A percentile compares a stretch with the other conserved stretches of the same genome.
These are phyloP conservation scores for Rhincodon typus DNA, from an alignment of 2,797 vertebrate genomes.

Conservation along the genomic window DNA sequence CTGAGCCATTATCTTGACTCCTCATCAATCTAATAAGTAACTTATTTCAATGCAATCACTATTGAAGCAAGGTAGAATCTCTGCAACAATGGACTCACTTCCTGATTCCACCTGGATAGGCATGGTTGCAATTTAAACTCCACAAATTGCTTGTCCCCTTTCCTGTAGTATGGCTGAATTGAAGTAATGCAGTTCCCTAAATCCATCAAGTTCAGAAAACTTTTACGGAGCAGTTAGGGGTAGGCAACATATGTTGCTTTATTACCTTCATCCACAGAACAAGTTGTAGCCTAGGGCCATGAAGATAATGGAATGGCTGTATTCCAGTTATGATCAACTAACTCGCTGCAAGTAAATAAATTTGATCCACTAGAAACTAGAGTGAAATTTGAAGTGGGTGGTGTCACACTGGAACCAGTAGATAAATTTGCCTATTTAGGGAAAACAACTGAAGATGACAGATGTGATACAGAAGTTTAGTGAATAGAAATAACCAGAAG, in stretches of 20 bases:
- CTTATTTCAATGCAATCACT: background rate
- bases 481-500: no score
- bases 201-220: background rate
- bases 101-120: background rate
- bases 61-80: background rate
- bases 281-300: background rate
- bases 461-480: no score
- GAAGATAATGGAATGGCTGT: background rate
- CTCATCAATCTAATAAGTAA: background rate
- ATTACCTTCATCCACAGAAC: background rate
- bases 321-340: background rate
- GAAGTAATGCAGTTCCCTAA: background rate
- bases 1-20: background rate
- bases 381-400: no score
- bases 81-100: background rate
- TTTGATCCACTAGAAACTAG: background rate
- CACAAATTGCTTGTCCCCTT: background rate
- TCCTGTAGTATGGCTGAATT: background rate
- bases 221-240: background rate
- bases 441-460: no score
- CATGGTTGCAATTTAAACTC: background rate
- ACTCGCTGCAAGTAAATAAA: background rate
- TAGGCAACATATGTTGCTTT: background rate
- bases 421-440: no score
- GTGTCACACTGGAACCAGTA: no score